Conservation (phyloP, 2,113 vertebrate genomes). For the Euleptes europaea region DNA sequence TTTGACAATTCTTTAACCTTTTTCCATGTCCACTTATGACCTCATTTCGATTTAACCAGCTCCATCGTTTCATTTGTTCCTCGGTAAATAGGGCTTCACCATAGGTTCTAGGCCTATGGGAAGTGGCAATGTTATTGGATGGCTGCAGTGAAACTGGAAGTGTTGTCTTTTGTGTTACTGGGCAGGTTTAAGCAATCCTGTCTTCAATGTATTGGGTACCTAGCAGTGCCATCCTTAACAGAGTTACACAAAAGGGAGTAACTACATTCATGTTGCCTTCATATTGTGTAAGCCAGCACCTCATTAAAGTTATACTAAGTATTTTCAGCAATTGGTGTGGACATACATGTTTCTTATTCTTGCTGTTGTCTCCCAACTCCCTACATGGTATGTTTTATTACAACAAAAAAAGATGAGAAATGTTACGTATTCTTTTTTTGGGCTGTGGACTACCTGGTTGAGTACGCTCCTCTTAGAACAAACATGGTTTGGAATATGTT, state of each 20-base stretch:
- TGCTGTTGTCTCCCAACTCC: background rate
- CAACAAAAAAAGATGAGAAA: background rate
- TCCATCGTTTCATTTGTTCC: background rate
- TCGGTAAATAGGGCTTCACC: background rate
- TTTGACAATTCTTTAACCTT: background rate
- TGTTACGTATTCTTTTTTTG: background rate
- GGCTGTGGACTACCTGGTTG: background rate
- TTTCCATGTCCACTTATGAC: background rate
- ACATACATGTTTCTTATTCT: background rate
- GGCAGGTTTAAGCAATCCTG: background rate
- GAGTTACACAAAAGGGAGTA: background rate
- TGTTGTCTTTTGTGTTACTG: background rate
- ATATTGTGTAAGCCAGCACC: background rate
- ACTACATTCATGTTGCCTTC: background rate
- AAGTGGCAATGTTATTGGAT: background rate
- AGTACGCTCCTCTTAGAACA: background rate
- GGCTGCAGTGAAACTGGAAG: background rate
- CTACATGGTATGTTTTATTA: background rate
- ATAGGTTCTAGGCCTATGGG: background rate
- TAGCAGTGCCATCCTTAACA: background rate
- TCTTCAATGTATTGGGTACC: background rate
- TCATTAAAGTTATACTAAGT: background rate
- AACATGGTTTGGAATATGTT: background rate
- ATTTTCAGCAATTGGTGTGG: background rate
- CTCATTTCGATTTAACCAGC: background rate